phyloP scores from a whole-genome alignment of 2,888 invertebrate species.

The Eilema caniola region DNA sequence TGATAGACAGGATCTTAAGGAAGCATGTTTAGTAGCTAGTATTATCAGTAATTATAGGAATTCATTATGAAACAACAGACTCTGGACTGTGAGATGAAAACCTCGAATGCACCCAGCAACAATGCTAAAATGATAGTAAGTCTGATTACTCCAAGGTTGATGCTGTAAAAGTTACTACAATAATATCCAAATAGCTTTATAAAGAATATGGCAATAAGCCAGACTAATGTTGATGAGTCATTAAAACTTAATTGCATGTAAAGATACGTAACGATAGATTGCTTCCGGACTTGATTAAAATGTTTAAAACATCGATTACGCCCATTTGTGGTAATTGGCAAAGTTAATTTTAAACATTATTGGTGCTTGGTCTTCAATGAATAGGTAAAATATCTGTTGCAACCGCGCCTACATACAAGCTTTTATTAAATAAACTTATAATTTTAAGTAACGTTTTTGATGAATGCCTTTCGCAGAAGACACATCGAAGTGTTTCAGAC shows the following conservation, averaged over 20 bases:
- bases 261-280: slow-evolving; percentile 52
- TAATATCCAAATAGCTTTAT: slow-evolving; percentile 32
- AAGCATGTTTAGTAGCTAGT: neutral
- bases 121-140: neutral
- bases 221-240: slow-evolving; percentile 57
- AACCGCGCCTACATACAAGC: too few species aligned
- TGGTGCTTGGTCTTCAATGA: neutral
- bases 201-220: slow-evolving; percentile 37
- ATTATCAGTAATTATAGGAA: neutral
- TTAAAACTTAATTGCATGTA: slow-evolving; percentile 67
- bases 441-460: neutral
- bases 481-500: neutral
- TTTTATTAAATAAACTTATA: neutral
- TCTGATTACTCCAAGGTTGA: slow-evolving; percentile 8
- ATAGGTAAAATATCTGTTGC: neutral
- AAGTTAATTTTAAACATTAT: neutral
- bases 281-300: slow-evolving; percentile 46
- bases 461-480: neutral
- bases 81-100: neutral
- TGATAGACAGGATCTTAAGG: neutral
- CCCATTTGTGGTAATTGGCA: slow-evolving; percentile 25
- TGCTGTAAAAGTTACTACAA: slow-evolving; percentile 25
- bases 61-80: neutral
- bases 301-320: slow-evolving; percentile 43
- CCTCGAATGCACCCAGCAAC: neutral